Percentiles rank a stretch among this genome's conserved stretches.
These are phyloP conservation scores for Drosophila mayri DNA, from an alignment of 1,140 invertebrate species.

Conservation along the genomic window DNA sequence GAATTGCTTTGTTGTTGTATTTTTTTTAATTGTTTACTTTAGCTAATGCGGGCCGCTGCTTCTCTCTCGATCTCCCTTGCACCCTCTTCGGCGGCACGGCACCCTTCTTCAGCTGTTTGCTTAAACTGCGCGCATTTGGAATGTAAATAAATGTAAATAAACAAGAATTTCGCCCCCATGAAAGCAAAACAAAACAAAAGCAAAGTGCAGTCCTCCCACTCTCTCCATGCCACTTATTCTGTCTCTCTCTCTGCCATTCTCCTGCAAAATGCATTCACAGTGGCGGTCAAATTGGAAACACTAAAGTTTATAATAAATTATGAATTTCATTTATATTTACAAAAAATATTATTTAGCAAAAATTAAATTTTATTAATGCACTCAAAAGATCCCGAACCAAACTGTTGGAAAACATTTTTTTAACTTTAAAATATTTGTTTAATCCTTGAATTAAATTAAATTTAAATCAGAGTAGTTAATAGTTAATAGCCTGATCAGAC, in stretches of 20 bases:
- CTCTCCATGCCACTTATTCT: constrained; percentile 6
- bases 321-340: neutral
- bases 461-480: too few relatives aligned
- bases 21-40: constrained; percentile 43
- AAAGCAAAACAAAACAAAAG: constrained; percentile 31
- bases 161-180: constrained; percentile 73
- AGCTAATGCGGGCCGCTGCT: constrained; percentile 51
- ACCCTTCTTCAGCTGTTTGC: constrained; percentile 41
- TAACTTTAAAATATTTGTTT: too few relatives aligned
- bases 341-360: too few relatives aligned
- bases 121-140: constrained; percentile 72
- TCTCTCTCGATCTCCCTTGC: neutral
- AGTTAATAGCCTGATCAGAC: too few relatives aligned
- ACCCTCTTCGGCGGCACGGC: neutral
- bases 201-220: constrained; percentile 37
- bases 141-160: constrained; percentile 81
- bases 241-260: neutral
- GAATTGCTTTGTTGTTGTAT: constrained; percentile 49
- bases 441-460: too few relatives aligned
- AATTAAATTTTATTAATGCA: too few relatives aligned
- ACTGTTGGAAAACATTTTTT: too few relatives aligned
- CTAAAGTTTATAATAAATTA: neutral
- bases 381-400: too few relatives aligned
- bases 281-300: neutral
- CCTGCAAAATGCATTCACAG: constrained; percentile 28